phyloP scores from a whole-genome alignment of 2,797 vertebrate genomes.

The Aythya fuligula region DNA sequence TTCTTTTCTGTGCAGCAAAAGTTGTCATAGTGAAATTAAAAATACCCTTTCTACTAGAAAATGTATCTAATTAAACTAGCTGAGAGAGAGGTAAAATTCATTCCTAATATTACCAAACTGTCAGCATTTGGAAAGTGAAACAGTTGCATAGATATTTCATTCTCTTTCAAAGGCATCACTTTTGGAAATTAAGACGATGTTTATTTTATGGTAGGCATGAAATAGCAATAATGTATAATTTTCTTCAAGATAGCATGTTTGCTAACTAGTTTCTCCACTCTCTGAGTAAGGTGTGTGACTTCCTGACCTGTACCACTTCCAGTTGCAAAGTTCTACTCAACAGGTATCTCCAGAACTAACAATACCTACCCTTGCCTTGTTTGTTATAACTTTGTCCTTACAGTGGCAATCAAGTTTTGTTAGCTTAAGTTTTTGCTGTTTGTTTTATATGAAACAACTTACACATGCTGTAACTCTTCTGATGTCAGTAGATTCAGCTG shows the following conservation, averaged over 20 bases:
- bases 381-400: neutral
- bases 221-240: neutral
- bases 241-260: neutral
- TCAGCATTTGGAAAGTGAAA: neutral
- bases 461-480: neutral
- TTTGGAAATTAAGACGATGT: neutral
- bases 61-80: neutral
- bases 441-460: neutral
- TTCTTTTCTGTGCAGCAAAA: neutral
- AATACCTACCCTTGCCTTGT: neutral
- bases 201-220: neutral
- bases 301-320: neutral
- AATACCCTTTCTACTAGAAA: neutral
- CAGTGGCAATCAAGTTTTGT: neutral
- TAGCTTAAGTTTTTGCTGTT: conserved; percentile 2
- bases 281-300: neutral
- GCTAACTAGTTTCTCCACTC: neutral
- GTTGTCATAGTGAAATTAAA: neutral
- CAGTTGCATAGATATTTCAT: neutral
- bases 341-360: neutral
- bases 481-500: neutral
- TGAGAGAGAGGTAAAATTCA: neutral
- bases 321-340: neutral
- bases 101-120: neutral
- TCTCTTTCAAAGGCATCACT: neutral